A percentile compares a stretch with the other conserved stretches of the same genome.
Conservation (phyloP, 23 tunicate genomes). For the Ascidia mentula region DNA sequence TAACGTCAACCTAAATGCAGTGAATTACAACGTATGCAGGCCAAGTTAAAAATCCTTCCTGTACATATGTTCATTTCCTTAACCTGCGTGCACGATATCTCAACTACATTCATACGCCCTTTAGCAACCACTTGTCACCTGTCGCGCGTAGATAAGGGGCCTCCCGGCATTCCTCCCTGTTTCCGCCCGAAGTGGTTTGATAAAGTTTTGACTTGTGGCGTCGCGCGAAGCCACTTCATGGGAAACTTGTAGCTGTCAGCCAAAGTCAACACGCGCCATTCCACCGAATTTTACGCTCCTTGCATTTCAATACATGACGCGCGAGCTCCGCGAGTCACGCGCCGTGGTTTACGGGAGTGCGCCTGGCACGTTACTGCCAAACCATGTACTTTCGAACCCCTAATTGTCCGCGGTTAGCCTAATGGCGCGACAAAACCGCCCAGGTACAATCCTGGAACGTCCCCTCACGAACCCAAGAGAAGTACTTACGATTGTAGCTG, state of each 20-base stretch:
- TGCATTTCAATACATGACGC: background rate
- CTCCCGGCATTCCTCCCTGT: background rate
- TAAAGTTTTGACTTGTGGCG: constrained; percentile 10
- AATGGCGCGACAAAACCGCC: background rate
- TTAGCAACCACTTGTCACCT: background rate
- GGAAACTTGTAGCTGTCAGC: background rate
- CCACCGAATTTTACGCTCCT: background rate
- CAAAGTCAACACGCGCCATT: background rate
- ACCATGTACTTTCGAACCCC: background rate
- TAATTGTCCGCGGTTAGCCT: background rate
- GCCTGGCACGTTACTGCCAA: background rate
- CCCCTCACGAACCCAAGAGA: background rate
- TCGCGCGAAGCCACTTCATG: background rate
- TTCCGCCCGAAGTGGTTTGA: background rate
- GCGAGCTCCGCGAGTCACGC: background rate
- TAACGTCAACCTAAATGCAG: too few species aligned
- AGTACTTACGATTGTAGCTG: background rate
- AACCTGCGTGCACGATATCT: too few species aligned
- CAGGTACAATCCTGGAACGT: background rate
- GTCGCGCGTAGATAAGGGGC: background rate
- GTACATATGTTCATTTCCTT: too few species aligned
- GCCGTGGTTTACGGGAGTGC: background rate
- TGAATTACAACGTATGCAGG: too few species aligned
- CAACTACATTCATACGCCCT: too few species aligned
- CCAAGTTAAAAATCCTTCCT: too few species aligned